A percentile compares a stretch with the other conserved stretches of the same genome.
phyloP scores from a whole-genome alignment of 2,797 vertebrate genomes.

The Columba guinea region DNA sequence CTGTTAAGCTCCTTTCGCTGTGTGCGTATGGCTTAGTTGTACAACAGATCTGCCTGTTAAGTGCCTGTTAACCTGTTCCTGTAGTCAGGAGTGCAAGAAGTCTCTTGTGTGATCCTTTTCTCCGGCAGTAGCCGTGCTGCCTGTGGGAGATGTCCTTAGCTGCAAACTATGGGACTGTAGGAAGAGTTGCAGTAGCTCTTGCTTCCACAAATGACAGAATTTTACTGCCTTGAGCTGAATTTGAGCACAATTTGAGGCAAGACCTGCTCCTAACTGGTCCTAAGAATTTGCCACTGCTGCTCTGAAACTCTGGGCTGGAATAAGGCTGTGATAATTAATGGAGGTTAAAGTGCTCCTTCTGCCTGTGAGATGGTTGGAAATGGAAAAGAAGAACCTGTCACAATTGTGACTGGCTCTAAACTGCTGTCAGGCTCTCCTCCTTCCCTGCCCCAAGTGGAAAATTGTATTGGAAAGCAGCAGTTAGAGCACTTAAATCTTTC shows the following conservation, averaged over 20 bases:
- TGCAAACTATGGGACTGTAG: background rate
- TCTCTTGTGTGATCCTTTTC: background rate
- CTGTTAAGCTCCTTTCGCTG: background rate
- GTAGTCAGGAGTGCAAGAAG: background rate
- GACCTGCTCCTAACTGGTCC: background rate
- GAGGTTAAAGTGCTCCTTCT: conserved; percentile 41
- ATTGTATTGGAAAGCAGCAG: conserved; percentile 64
- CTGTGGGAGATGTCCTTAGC: background rate
- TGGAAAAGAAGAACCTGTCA: conserved; percentile 67
- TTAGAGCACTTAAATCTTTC: conserved; percentile 69
- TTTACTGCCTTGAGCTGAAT: background rate
- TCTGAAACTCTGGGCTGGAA: conserved; percentile 11
- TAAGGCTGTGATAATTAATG: conserved; percentile 28
- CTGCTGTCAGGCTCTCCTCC: conserved; percentile 54
- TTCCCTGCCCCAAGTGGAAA: conserved; percentile 66
- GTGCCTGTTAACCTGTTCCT: background rate
- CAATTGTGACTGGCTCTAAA: conserved; percentile 67
- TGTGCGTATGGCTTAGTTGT: background rate
- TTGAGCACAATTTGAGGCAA: background rate
- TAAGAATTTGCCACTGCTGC: background rate
- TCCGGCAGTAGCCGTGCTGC: background rate
- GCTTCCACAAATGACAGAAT: background rate
- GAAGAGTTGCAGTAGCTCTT: background rate
- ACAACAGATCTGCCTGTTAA: background rate
- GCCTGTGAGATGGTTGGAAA: conserved; percentile 56